Base-by-base conservation (phyloP, 2,888 invertebrate genomes). In the Caenorhabditis sp. region DNA sequence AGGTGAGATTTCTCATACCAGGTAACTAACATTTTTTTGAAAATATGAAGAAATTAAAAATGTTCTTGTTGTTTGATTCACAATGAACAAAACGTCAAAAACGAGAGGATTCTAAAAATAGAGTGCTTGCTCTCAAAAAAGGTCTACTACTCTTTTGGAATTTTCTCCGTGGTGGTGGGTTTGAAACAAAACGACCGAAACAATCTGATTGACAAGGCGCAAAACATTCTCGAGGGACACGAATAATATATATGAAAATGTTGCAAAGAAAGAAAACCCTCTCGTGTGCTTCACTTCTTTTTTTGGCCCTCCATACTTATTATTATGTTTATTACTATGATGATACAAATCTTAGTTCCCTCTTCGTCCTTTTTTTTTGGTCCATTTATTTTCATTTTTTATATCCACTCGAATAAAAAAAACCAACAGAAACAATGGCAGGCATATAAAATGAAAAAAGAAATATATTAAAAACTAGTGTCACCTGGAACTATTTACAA, bases 291-390 rank as follows among this genome's bases (percentile, higher is more conserved):
- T n/a, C 59, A 38, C 54, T 43, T 43, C 43, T 43, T 43, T 43
- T 43, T 43, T 43, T 43, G 43, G 43, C 59, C 58, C 59, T 38
- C n/a, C 49, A 60, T 43, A 43, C 61, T 57, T 63, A 67, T 72
- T 67, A 67, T 72, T 72, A 72, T 72, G 71, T 67, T 71, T 72
- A 72, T 72, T 67, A 70, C 70, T 70, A 72, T 64, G 59, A 72
- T 64, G 72, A 72, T 72, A 72, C 72, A 61, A 67, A 72, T 67
- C 71, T 71, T 60, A 43, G 43, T 43, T 43, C 14, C 10, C 10
- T 43, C 17, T 14, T 43, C 43, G 12, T 43, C 17, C 7, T 43
- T 43, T 43, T 17, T 43, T 43, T 14, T 43, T 43, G 43, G 43
- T 43, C 17, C 43, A 43, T 43, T 43, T 43, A 43, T 43, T 43